Evolutionary conservation across 2,888 invertebrate species (phyloP), one percentile per base, ranked within the genome.

Genomic region (Smittia aterrima): DNA sequence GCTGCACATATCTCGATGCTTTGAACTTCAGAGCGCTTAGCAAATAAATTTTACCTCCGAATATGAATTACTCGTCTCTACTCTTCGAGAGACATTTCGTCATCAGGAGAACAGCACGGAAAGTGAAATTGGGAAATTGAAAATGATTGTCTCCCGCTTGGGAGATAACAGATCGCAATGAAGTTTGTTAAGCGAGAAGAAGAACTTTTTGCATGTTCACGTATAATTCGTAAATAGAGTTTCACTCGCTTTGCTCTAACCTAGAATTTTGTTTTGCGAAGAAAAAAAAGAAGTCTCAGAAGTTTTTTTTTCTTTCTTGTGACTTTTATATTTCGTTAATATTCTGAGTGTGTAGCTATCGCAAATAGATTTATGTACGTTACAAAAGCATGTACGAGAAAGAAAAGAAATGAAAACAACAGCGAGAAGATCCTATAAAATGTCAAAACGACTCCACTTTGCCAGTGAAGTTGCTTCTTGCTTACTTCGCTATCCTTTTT

Each of bases 1-100:
- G 71, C 71, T 54, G 58, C 54, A 58, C 71, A 71, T 71, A 71
- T 38, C 71, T 71, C 38, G 20, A 27, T 54, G 71, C 70, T 70
- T 64, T 71, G 71, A 71, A 71, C 71, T 71, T 71, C 58, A 58
- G 27, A 18, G 22, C 9, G 64, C 47, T 71, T 58, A 58, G 32
- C 54, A 54, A 71, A 66, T 66, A 66, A 38, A 71, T 27, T 71
- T 38, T 58, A 71, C 58, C 58, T 58, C 38, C 71, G 58, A 58
- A 71, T 53, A 58, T 58, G 38, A 58, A 71, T 54, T 58, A 18
- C 58, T 54, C 25, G 18, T 58, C 38, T 64, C 22, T 66, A 7
- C 18, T 4, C 24, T 6, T 25, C 22, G 16, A n/a, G 13, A 16
- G 47, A n/a, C n/a, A n/a, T n/a, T n/a, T 38, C 38, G 38, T 38